phyloP scores from a whole-genome alignment of 2,888 invertebrate species.

The Bombylius discolor region DNA sequence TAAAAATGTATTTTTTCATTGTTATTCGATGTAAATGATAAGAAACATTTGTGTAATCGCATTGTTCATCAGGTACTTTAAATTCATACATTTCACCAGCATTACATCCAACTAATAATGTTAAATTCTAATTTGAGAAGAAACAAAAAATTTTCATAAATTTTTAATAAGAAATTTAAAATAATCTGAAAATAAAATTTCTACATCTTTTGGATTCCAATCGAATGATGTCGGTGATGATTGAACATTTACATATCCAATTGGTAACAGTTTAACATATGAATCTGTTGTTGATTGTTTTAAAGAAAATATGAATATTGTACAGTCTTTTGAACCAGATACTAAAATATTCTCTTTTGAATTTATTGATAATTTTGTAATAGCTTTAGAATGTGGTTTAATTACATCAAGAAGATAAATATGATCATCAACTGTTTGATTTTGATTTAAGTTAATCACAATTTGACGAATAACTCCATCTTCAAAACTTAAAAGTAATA shows the following conservation, averaged over 20 bases:
- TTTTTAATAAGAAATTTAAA: neutral
- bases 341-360: constrained; percentile 44
- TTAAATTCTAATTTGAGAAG: constrained; percentile 11
- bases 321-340: constrained; percentile 52
- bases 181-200: constrained; percentile 12
- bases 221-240: constrained; percentile 50
- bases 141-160: neutral
- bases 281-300: constrained; percentile 27
- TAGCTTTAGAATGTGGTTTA: constrained; percentile 53
- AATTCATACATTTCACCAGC: constrained; percentile 44
- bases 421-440: constrained; percentile 9
- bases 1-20: constrained; percentile 38
- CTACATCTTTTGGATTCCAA: constrained; percentile 49
- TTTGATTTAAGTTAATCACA: constrained; percentile 20
- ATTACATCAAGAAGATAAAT: constrained; percentile 37
- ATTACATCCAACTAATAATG: constrained; percentile 42
- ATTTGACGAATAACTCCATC: constrained; percentile 57
- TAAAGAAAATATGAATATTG: constrained; percentile 53
- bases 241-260: constrained; percentile 54
- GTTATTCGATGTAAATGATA: constrained; percentile 32
- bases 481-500: constrained; percentile 53
- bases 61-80: constrained; percentile 35
- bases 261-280: constrained; percentile 41
- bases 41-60: constrained; percentile 37
- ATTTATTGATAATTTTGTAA: constrained; percentile 51